Evolutionary conservation across 2,797 vertebrate genomes (phyloP).

Genomic region (Pelochelys cantorii): DNA sequence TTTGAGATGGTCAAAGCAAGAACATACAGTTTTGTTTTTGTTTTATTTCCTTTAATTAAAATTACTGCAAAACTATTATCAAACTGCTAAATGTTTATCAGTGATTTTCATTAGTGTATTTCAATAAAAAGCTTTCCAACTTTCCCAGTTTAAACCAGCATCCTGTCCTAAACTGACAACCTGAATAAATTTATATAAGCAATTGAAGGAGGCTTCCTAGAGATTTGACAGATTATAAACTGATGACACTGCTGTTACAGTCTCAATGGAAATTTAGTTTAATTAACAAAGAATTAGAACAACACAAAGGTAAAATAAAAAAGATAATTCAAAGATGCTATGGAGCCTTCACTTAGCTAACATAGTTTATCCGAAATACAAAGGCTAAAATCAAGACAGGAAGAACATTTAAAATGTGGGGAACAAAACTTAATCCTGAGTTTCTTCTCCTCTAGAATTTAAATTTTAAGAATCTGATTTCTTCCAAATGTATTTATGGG

Average conservation of each 20-base stretch:
- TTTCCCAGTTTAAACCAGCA: background rate
- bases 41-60: background rate
- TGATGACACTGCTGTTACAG: background rate
- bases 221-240: background rate
- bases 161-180: background rate
- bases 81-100: background rate
- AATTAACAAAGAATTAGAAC: background rate
- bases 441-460: background rate
- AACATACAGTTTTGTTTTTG: background rate
- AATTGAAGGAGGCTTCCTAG: background rate
- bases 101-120: background rate
- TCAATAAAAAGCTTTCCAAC: background rate
- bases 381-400: background rate
- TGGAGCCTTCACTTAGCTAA: background rate
- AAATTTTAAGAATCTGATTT: background rate
- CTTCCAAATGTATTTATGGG: background rate
- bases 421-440: accelerated
- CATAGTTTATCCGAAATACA: background rate
- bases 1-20: background rate
- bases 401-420: background rate
- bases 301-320: background rate
- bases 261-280: background rate
- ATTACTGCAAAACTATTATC: background rate
- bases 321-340: background rate
- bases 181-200: background rate